A percentile compares a stretch with the other conserved stretches of the same genome.
These are phyloP conservation scores for Amphiura filiformis DNA, from an alignment of 35 echinoderm and acorn worm genomes.

Conservation along the genomic window DNA sequence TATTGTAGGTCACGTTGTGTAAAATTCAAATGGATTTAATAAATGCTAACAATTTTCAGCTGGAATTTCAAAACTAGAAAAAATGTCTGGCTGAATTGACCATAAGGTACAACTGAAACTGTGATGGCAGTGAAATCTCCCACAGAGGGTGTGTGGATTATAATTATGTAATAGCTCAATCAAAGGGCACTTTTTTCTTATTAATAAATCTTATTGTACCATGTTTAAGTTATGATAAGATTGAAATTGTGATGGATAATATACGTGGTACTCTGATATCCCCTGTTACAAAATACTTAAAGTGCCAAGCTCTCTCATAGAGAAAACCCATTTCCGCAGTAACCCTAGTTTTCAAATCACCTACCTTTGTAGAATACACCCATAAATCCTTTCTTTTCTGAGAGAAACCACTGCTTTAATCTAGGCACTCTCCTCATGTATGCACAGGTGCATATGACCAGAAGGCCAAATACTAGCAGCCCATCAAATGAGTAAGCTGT, in stretches of 20 bases:
- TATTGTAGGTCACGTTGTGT: background rate
- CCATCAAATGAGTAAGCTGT: constrained; percentile 99
- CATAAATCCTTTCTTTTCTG: constrained; percentile 99
- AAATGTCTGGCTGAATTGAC: no score
- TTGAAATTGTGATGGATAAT: no score
- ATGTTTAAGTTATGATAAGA: no score
- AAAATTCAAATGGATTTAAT: background rate
- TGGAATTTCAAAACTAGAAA: background rate
- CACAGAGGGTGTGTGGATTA: no score
- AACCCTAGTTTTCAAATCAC: no score
- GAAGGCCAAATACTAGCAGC: constrained; percentile 79
- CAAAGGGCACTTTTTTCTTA: background rate
- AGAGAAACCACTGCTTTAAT: constrained; percentile 88
- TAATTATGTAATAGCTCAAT: background rate
- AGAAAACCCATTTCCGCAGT: no score
- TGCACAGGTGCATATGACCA: constrained; percentile 92
- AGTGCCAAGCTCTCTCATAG: no score
- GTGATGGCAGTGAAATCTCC: no score
- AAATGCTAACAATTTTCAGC: background rate
- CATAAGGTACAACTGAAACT: no score
- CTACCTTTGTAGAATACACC: constrained; percentile 99
- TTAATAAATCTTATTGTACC: no score
- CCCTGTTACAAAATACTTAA: no score
- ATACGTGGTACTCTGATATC: no score
- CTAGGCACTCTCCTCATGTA: constrained; percentile 95